Evolutionary conservation across 2,888 invertebrate species (phyloP).

Genomic region (Apocheima hispidaria): DNA sequence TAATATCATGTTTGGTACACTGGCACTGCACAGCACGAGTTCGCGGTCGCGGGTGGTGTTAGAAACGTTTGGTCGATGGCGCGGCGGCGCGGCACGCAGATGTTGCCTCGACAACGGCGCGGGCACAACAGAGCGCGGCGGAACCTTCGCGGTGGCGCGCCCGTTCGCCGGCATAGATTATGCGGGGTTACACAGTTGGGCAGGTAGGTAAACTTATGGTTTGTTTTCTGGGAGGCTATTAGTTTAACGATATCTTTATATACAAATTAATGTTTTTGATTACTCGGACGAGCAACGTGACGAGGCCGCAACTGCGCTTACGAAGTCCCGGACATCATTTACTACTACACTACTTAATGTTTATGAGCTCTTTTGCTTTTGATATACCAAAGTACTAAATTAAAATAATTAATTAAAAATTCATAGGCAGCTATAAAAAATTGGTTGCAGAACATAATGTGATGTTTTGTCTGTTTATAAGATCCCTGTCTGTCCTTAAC

Average conservation of each 20-base stretch:
- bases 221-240: slow-evolving; percentile 6
- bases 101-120: slow-evolving; percentile 79
- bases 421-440: too few relatives aligned
- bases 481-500: too few relatives aligned
- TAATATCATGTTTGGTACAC: slow-evolving; percentile 74
- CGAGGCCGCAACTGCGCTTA: too few relatives aligned
- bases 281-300: too few relatives aligned
- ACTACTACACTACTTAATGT: too few relatives aligned
- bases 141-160: slow-evolving; percentile 66
- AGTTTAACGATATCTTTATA: neutral
- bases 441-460: too few relatives aligned
- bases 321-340: too few relatives aligned
- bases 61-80: slow-evolving; percentile 59
- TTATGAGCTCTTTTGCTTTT: too few relatives aligned
- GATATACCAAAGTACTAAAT: too few relatives aligned
- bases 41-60: slow-evolving; percentile 33
- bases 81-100: slow-evolving; percentile 54
- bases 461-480: too few relatives aligned
- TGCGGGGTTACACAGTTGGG: slow-evolving; percentile 36
- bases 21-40: slow-evolving; percentile 69
- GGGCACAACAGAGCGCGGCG: slow-evolving; percentile 73
- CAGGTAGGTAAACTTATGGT: slow-evolving; percentile 42
- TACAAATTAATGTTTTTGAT: too few relatives aligned
- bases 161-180: slow-evolving; percentile 67
- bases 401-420: too few relatives aligned